Conservation (phyloP, 2,797 vertebrate genomes). For the Sphenodon punctatus region DNA sequence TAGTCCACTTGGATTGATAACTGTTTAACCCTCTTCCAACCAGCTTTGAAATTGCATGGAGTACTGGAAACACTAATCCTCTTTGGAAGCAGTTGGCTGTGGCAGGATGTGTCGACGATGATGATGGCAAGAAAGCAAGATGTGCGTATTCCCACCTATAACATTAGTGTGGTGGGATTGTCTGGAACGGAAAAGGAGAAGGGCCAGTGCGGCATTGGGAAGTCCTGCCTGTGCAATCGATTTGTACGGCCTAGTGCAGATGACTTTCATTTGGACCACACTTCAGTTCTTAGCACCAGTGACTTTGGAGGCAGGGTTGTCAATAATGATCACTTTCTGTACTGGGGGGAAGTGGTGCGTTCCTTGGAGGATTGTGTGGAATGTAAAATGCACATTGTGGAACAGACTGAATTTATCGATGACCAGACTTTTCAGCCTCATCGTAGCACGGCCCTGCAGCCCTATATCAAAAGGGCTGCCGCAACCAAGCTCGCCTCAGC, state of each 20-base stretch:
- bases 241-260: conserved; percentile 94
- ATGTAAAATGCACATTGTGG: conserved; percentile 91
- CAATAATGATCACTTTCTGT: conserved; percentile 98
- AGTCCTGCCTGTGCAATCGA: conserved; percentile 96
- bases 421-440: conserved; percentile 98
- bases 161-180: conserved; percentile 93
- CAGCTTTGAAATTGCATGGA: conserved; percentile 54
- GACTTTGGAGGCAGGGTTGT: conserved; percentile 97
- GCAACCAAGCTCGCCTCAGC: conserved; percentile 94
- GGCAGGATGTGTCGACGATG: conserved; percentile 90
- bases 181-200: conserved; percentile 99
- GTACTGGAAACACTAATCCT: conserved; percentile 69
- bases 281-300: conserved; percentile 97
- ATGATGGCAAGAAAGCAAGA: conserved; percentile 99
- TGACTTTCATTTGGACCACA: conserved; percentile 95
- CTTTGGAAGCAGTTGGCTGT: conserved; percentile 80
- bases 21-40: neutral
- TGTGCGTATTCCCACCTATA: conserved; percentile 92
- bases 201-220: conserved; percentile 96
- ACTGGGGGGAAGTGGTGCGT: conserved; percentile 93
- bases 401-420: conserved; percentile 98
- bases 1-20: conserved; percentile 14
- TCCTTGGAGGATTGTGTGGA: conserved; percentile 90
- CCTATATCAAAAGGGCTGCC: conserved; percentile 95
- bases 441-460: conserved; percentile 95